Conservation (phyloP, 1,140 invertebrate species). For the Drosophila asahinai region DNA sequence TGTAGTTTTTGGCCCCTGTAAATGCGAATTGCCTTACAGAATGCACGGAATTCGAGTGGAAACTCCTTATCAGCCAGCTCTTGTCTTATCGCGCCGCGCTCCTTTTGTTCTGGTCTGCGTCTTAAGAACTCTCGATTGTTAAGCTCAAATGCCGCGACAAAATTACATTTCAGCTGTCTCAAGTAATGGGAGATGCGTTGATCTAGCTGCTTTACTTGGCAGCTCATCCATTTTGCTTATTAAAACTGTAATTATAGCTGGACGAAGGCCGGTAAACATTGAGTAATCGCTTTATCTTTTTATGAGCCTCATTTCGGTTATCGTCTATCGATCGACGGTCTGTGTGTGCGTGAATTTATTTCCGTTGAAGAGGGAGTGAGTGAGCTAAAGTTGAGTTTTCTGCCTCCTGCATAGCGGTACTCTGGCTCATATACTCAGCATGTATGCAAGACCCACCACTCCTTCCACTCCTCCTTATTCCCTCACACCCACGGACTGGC, state of each 20-base stretch:
- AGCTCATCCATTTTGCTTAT: constrained; percentile 34
- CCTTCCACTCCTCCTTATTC: constrained; percentile 7
- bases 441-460: constrained; percentile 12
- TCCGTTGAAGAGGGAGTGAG: constrained; percentile 16
- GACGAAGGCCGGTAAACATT: constrained; percentile 28
- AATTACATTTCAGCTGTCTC: constrained; percentile 53
- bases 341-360: constrained; percentile 16
- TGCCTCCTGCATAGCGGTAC: constrained; percentile 48
- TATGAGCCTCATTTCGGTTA: constrained; percentile 25
- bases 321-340: constrained; percentile 19
- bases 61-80: constrained; percentile 34
- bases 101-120: constrained; percentile 25
- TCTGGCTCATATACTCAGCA: constrained; percentile 2
- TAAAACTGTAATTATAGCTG: constrained; percentile 21
- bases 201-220: constrained; percentile 39
- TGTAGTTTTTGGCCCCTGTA: constrained; percentile 50
- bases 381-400: constrained; percentile 30
- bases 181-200: constrained; percentile 24
- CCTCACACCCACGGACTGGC: not conserved
- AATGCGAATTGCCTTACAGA: constrained; percentile 33
- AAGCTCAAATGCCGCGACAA: constrained; percentile 22
- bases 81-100: constrained; percentile 49
- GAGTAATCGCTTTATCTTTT: constrained; percentile 43
- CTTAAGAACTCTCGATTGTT: constrained; percentile 29
- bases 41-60: constrained; percentile 10